phyloP scores from a whole-genome alignment of 2,113 vertebrate species.

The Caloenas nicobarica region DNA sequence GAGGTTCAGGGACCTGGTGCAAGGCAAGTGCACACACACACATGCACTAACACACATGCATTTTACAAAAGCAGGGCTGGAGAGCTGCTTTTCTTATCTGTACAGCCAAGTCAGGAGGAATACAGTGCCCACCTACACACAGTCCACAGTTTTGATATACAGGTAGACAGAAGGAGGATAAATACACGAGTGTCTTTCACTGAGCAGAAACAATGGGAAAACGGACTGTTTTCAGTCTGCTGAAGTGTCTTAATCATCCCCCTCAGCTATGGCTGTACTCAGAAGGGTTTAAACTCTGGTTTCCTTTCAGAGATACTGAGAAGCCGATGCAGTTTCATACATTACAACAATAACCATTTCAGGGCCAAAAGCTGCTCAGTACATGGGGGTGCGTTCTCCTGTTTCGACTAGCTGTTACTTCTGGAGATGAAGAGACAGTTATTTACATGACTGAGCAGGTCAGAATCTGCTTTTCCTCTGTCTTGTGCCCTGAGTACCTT shows the following conservation, averaged over 20 bases:
- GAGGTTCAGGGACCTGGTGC: background rate
- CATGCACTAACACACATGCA: rapidly evolving
- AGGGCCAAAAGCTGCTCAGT: background rate
- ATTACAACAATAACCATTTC: background rate
- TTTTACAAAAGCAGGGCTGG: background rate
- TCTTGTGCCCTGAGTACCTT: background rate
- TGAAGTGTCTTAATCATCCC: background rate
- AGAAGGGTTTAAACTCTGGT: background rate
- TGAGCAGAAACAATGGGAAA: background rate
- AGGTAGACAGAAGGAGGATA: background rate
- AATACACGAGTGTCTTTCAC: background rate
- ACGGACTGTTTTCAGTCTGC: background rate
- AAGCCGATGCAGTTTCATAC: background rate
- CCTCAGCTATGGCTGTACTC: background rate
- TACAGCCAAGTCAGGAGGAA: background rate
- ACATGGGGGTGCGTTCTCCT: background rate
- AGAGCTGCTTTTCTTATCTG: background rate
- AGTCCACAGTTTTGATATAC: background rate
- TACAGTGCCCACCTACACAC: background rate
- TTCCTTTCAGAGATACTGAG: background rate
- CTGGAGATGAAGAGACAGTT: background rate
- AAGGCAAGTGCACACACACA: background rate
- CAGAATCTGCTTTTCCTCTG: background rate
- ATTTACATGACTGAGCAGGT: background rate
- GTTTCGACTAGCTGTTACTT: background rate